These are phyloP conservation scores for Eledona agricola DNA, from an alignment of 2,888 invertebrate species.

Conservation along the genomic window DNA sequence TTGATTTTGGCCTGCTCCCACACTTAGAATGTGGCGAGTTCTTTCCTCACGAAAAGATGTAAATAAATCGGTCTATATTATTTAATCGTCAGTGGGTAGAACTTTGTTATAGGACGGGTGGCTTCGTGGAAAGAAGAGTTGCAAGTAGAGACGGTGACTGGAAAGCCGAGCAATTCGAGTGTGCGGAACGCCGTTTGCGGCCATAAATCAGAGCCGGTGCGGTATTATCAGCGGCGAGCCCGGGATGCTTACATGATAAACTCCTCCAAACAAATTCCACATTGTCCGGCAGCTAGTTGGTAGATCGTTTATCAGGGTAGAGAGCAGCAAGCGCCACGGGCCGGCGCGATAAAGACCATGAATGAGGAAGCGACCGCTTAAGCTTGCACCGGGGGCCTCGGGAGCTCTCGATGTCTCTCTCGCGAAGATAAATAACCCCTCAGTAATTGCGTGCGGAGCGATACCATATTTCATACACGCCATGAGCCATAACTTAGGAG, in stretches of 20 bases:
- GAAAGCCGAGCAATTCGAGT: conserved; percentile 29
- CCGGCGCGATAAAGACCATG: conserved; percentile 55
- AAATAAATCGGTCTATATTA: no score
- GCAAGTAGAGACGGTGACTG: conserved; percentile 23
- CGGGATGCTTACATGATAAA: conserved; percentile 57
- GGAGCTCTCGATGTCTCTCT: conserved; percentile 50
- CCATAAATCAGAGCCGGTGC: conserved; percentile 48
- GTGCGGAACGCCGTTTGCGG: conserved; percentile 40
- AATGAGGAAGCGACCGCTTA: conserved; percentile 56
- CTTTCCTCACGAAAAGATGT: no score
- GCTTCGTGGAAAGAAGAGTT: no score
- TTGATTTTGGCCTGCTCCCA: no score
- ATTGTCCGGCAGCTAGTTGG: conserved; percentile 57
- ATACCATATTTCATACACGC: conserved; percentile 69
- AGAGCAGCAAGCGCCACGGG: conserved; percentile 39
- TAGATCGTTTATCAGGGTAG: conserved; percentile 53
- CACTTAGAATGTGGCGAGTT: no score
- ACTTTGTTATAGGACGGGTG: no score
- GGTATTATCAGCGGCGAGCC: conserved; percentile 51
- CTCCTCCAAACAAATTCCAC: conserved; percentile 59
- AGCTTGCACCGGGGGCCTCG: conserved; percentile 48
- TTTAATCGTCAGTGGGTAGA: no score
- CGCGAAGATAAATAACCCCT: conserved; percentile 65
- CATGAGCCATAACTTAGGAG: conserved; percentile 69
- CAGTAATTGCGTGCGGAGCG: conserved; percentile 68